Percentiles rank a stretch among this genome's conserved stretches.
Conservation (phyloP, 2,797 vertebrate genomes). For the Muscicapa striata region DNA sequence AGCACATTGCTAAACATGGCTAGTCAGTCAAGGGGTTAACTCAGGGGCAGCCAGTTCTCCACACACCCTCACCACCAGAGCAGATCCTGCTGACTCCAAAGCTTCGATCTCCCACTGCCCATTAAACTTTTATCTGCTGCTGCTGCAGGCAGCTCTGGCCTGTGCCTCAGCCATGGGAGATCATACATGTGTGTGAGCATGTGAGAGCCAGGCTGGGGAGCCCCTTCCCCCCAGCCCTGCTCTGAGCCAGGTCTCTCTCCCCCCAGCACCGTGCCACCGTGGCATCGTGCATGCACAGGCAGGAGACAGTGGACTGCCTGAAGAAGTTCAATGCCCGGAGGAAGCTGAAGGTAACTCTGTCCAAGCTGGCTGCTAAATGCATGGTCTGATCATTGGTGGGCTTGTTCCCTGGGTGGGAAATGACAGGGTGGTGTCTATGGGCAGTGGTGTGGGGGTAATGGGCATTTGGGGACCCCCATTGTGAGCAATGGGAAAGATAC, state of each 20-base stretch:
- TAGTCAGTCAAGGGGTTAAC: not conserved
- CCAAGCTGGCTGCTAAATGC: not conserved
- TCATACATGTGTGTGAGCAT: not conserved
- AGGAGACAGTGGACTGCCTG: conserved; percentile 97
- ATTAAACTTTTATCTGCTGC: conserved; percentile 14
- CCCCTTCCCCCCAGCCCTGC: not conserved
- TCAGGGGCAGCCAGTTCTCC: not conserved
- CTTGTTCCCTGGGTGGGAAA: not conserved
- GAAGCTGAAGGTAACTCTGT: conserved; percentile 92
- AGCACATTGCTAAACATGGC: not conserved
- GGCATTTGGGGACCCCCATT: not conserved
- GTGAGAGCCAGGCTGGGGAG: not conserved
- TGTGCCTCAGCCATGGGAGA: rapidly evolving
- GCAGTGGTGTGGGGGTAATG: not conserved
- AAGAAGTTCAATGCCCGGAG: conserved; percentile 98
- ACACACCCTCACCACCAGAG: not conserved
- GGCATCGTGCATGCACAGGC: conserved; percentile 98
- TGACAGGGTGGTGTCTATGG: not conserved
- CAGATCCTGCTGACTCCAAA: conserved; percentile 6
- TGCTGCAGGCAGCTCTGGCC: not conserved
- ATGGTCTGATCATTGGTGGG: not conserved
- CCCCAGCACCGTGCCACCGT: conserved; percentile 94
- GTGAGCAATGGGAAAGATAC: not conserved
- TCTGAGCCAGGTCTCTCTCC: conserved; percentile 6
- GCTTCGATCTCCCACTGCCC: not conserved